These are phyloP conservation scores for Hirundo rustica DNA, from an alignment of 2,797 vertebrate genomes.

Conservation along the genomic window DNA sequence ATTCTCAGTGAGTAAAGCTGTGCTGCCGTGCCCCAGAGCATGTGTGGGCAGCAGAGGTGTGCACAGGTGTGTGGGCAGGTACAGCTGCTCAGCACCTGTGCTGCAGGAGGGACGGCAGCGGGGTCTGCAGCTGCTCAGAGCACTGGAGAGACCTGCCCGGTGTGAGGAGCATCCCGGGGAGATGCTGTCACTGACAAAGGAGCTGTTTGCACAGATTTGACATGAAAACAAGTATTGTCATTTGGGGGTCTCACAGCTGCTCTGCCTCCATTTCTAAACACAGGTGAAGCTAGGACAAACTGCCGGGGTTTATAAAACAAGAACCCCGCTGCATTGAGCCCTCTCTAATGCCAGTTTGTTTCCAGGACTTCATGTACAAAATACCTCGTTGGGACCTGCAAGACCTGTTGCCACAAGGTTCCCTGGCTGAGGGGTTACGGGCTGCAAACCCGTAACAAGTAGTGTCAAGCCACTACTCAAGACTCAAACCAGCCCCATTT, in stretches of 20 bases:
- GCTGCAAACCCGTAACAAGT: background rate
- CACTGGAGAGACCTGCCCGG: background rate
- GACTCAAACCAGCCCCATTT: background rate
- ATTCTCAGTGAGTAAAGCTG: background rate
- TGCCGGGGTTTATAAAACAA: background rate
- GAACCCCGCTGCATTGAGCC: accelerated
- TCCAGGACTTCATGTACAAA: background rate
- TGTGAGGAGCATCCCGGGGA: background rate
- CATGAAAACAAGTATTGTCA: background rate
- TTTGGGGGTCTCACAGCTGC: background rate
- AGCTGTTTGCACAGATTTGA: background rate
- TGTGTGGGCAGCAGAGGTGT: background rate
- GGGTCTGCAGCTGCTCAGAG: background rate
- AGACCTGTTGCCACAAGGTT: background rate
- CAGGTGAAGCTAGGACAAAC: background rate
- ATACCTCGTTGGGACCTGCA: background rate
- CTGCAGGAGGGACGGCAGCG: accelerated
- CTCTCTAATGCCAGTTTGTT: background rate
- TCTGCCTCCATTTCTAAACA: background rate
- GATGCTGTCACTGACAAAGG: accelerated
- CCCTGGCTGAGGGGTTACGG: accelerated
- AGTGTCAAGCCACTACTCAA: accelerated
- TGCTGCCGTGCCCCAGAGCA: background rate
- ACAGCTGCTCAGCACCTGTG: accelerated
- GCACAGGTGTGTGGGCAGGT: background rate